Conservation (phyloP, 2,797 vertebrate species). For the Spondyliosoma cantharus region DNA sequence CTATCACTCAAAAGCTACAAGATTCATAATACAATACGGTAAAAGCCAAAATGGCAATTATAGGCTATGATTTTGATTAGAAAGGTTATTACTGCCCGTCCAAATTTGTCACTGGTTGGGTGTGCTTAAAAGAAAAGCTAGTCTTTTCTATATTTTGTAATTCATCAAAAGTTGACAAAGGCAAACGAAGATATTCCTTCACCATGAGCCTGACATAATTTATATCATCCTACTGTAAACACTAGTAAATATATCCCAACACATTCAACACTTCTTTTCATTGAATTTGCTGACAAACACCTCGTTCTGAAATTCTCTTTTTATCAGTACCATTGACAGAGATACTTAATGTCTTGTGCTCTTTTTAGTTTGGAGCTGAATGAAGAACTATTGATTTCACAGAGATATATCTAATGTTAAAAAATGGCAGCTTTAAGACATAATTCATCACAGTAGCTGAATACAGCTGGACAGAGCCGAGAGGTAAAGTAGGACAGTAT, state of each 20-base stretch:
- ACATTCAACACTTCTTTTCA: neutral
- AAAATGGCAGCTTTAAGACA: slow-evolving; percentile 32
- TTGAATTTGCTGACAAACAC: neutral
- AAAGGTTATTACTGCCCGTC: neutral
- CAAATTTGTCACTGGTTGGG: neutral
- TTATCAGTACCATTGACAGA: neutral
- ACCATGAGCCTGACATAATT: neutral
- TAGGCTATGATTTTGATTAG: too few relatives aligned
- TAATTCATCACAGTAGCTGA: slow-evolving; percentile 36
- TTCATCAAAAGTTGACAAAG: neutral
- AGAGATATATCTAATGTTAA: slow-evolving; percentile 10
- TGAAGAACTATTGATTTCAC: neutral
- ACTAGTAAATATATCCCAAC: neutral
- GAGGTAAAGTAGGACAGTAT: slow-evolving; percentile 61
- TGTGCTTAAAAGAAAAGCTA: neutral
- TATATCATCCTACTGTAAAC: neutral
- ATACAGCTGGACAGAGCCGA: slow-evolving; percentile 17
- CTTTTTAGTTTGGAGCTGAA: neutral
- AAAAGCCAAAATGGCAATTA: too few relatives aligned
- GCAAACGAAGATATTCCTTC: neutral
- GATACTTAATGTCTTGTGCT: too few relatives aligned
- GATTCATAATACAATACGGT: too few relatives aligned
- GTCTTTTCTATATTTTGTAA: neutral
- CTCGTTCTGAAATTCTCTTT: neutral
- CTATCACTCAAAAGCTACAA: too few relatives aligned